Evolutionary conservation across 2,113 vertebrate genomes (phyloP).

Genomic region (Rhynchopsitta pachyrhyncha): DNA sequence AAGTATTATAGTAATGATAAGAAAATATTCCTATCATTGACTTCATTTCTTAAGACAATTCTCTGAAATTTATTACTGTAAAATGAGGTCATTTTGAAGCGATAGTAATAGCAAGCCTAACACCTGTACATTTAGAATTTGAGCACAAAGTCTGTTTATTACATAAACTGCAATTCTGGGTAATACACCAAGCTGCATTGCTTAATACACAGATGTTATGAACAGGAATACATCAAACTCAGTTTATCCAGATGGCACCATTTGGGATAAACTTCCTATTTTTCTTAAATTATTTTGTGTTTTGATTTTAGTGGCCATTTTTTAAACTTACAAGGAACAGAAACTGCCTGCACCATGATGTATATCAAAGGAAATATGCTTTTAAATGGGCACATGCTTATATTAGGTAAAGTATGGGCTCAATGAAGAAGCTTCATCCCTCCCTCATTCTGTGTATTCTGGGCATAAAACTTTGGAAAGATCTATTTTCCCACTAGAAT

Average conservation of each 20-base stretch:
- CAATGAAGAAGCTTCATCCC: not conserved
- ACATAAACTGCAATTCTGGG: not conserved
- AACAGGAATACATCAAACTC: not conserved
- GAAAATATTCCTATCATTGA: not conserved
- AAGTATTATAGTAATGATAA: not conserved
- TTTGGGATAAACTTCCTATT: not conserved
- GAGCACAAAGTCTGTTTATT: not conserved
- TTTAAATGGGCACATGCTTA: not conserved
- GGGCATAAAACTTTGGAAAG: not conserved
- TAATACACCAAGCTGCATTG: not conserved
- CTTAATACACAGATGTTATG: not conserved
- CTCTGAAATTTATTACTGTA: not conserved
- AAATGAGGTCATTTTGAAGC: not conserved
- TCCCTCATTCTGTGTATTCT: not conserved
- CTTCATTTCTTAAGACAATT: not conserved
- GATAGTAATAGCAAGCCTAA: not conserved
- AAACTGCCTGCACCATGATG: not conserved
- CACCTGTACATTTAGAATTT: not conserved
- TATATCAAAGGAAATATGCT: not conserved
- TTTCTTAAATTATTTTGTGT: not conserved
- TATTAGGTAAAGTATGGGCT: not conserved
- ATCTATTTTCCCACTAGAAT: not conserved
- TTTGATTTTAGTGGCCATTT: not conserved
- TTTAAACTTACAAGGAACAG: not conserved
- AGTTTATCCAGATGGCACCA: slow-evolving; percentile 20